phyloP scores from a whole-genome alignment of 1,140 invertebrate species.

The Acromyrmex heyeri region DNA sequence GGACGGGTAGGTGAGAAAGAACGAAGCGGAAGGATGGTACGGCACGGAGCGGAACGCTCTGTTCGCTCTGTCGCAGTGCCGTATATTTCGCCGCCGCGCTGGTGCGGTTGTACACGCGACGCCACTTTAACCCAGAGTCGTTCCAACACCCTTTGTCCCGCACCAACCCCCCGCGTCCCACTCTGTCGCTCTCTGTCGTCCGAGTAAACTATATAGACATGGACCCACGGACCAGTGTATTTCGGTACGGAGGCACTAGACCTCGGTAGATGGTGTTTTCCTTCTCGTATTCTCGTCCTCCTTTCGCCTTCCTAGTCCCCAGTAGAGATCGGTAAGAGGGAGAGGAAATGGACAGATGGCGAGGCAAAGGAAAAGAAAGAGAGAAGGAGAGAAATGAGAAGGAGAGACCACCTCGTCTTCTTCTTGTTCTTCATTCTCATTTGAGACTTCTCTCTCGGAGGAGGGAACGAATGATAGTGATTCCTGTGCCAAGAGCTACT shows the following conservation, averaged over 20 bases:
- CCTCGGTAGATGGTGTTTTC: constrained; percentile 21
- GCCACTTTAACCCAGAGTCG: constrained; percentile 51
- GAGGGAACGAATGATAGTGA: constrained; percentile 67
- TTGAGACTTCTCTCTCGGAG: constrained; percentile 43
- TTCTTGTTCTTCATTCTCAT: constrained; percentile 66
- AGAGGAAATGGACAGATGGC: not conserved
- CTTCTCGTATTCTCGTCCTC: constrained; percentile 21
- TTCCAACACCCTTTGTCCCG: not conserved
- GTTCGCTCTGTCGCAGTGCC: constrained; percentile 15
- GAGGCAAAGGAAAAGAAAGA: too few relatives aligned
- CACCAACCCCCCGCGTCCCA: not conserved
- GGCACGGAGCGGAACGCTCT: constrained; percentile 15
- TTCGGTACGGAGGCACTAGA: constrained; percentile 62
- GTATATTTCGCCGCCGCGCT: constrained; percentile 4
- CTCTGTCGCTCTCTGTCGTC: not conserved
- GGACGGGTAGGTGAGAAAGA: constrained; percentile 32
- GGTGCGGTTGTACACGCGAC: constrained; percentile 55
- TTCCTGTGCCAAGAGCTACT: constrained; percentile 79
- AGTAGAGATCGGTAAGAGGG: not conserved
- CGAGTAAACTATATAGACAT: constrained; percentile 47
- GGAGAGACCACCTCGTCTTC: constrained; percentile 6
- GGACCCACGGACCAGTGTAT: constrained; percentile 57
- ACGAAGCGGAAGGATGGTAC: not conserved
- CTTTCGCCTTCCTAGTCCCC: not conserved
- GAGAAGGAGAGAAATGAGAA: not conserved